Base-by-base conservation (phyloP, 2,888 invertebrate genomes). In the Pimpla rufipes region DNA sequence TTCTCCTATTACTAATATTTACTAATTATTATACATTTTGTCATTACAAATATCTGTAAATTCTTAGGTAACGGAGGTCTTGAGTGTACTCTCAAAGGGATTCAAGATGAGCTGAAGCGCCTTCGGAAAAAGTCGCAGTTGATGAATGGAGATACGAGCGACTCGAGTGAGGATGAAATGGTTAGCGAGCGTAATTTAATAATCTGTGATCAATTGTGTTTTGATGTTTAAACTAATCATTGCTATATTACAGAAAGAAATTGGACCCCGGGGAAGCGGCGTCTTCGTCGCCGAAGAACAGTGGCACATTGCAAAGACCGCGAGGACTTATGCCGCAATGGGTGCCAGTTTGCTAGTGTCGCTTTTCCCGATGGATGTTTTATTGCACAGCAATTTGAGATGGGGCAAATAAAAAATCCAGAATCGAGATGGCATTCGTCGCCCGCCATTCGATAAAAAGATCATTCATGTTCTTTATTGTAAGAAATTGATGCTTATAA, bases 191-290 rank as follows among this genome's bases (percentile, higher is more conserved):
- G 13, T 57, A 29, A 57, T 57, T 57, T 6, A 29, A 57, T 29
- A 11, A n/a, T 29, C 23, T 21, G 8, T 18, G 52, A 55, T 57
- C 10, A 57, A 57, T 29, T 29, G 5, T 29, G 50, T 50, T 35
- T 59, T 7, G n/a, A n/a, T 52, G 16, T 70, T 18, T 18, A 35
- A 52, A 29, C 29, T 52, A 52, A 55, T 37, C 5, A 21, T 52
- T 40, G 11, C n/a, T 29, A 5, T 55, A 35, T 7, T 52, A 75
- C 55, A 75, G 75, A 64, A 66, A 55, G 66, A 75, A 75, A 66
- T 75, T 75, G 75, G 75, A 66, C 40, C 16, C 11, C 64, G 35
- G 55, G 64, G 52, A 1, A 75, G 75, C 11, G 40, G 21, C n/a
- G 52, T 75, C 50, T 37, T 42, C 29, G 29, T 57, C 57, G 10